Percentiles rank a stretch among this genome's conserved stretches.
Conservation (phyloP, 2,113 vertebrate species). For the Fregata magnificens region DNA sequence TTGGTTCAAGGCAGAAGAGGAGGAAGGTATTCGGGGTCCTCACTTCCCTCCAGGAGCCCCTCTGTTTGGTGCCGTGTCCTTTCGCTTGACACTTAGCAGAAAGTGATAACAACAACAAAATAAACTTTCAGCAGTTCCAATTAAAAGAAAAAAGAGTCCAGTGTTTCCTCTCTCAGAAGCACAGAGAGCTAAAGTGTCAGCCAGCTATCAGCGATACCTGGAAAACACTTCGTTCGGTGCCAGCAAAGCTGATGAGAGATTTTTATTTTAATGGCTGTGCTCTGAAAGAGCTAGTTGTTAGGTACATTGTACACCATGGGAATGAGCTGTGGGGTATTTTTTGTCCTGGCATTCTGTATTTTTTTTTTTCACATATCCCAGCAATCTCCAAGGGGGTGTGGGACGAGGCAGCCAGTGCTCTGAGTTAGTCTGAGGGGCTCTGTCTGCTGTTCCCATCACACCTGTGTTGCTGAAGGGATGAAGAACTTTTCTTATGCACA, state of each 20-base stretch:
- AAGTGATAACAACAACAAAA: slow-evolving; percentile 38
- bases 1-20: not conserved
- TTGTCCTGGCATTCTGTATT: not conserved
- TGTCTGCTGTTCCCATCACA: not conserved
- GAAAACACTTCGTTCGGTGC: not conserved
- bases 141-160: slow-evolving; percentile 13
- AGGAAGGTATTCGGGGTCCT: not conserved
- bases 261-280: not conserved
- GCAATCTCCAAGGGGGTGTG: not conserved
- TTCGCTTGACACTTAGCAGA: not conserved
- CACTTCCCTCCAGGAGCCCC: not conserved
- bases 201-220: slow-evolving; percentile 4
- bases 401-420: rapidly evolving
- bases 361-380: not conserved
- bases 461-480: not conserved
- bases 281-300: slow-evolving; percentile 44
- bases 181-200: not conserved
- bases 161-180: not conserved
- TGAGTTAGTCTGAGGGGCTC: not conserved
- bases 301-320: not conserved
- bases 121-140: not conserved
- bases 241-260: not conserved
- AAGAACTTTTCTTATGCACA: not conserved
- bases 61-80: not conserved
- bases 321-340: not conserved